Base-by-base conservation (phyloP, 2,888 invertebrate species). In the Acleris sparsana region DNA sequence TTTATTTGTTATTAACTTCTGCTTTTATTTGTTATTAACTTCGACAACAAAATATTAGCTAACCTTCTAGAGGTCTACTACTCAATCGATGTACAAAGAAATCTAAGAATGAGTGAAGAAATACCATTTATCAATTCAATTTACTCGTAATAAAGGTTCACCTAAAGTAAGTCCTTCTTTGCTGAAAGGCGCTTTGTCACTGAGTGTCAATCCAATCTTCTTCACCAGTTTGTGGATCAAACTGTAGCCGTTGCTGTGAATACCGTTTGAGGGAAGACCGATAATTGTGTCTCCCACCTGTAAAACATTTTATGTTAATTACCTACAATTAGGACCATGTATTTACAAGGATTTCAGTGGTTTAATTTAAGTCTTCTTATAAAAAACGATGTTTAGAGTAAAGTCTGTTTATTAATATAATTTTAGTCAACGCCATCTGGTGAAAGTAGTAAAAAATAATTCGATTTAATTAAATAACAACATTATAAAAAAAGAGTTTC, bases 181-280 rank as follows among this genome's bases (percentile, higher is more conserved):
- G 86, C 97, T 95, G 84, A 98, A 95, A 0, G 96, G 96, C 3
- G 97, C 95, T 63, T 88, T 86, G 77, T 97, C 96, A 1, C 88
- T 84, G 62, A 96, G 96, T 0, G 93, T 91, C 33, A 96, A 93
- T 0, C 95, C 95, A 0, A 94, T 88, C 58, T 95, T 93, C 79
- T 96, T 95, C 84, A 99, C 94, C 44, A 99, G 94, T 77, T 96
- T 97, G 74, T 99, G 94, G 1, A 99, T 97, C 66, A 99, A 90
- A 86, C 98, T 99, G 89, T 97, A 99, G 0, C 99, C 99, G 86
- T 99, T 99, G 83, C 98, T 98, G 85, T 99, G 99, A 5, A 99
- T 94, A 5, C 99, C 99, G 78, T 95, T 96, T 0, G 99, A 99
- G 0, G 97, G 95, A 44, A 99, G 83, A 1, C 97, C 99, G 73